Evolutionary conservation across 2,113 vertebrate genomes (phyloP), one percentile per base, ranked within the genome.

Genomic region (Amia ocellicauda): DNA sequence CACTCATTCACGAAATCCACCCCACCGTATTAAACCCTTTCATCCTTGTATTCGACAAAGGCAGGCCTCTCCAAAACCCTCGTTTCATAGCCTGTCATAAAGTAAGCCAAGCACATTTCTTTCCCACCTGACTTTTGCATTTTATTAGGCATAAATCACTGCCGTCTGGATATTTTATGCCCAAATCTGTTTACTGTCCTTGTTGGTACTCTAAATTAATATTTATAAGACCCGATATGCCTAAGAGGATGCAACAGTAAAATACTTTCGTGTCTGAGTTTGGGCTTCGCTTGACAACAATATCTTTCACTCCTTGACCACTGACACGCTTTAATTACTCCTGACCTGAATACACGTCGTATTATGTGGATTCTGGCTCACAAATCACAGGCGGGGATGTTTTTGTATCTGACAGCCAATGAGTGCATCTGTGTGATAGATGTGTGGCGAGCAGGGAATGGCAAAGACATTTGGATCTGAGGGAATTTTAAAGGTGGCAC

Each of bases 131-230:
- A 73, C 77, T 81, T 68, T 81, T 22, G 63, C 72, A 9, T 84
- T 88, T 89, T 84, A 88, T 78, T 86, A 82, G 77, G 71, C 82
- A 85, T 91, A 91, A 90, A 91, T 92, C 89, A 90, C 70, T 47
- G 10, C 69, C 81, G 80, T n/a, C n/a, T n/a, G n/a, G n/a, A n/a
- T 84, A 86, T 83, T 92, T 90, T 84, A 88, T 89, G 83, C 84
- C 75, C 77, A 88, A 89, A 86, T 91, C 86, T 83, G 78, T 85
- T 89, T 87, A 86, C 79, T 77, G 86, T 87, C 86, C 90, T 88
- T 91, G 85, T 90, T 86, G 86, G 83, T 84, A 87, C 83, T 87
- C 88, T 89, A 84, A 89, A 89, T 91, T 90, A 91, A 91, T 91
- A 92, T 92, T 90, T 91, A 90, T 90, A 91, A 88, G 83, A 78